phyloP scores from a whole-genome alignment of 2,888 invertebrate species.

The Chrysodeixis includens region DNA sequence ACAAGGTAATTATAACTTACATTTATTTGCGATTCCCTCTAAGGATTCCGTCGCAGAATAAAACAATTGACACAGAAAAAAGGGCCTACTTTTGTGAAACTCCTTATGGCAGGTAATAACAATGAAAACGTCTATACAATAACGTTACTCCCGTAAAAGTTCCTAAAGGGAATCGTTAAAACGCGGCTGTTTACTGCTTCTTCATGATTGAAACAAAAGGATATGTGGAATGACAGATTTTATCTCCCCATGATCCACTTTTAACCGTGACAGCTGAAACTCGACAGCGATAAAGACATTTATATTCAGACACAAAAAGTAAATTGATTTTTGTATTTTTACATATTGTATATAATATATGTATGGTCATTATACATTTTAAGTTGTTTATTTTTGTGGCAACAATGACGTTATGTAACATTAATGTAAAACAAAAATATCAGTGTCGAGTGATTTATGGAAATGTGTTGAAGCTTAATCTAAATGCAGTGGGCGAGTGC shows the following conservation, averaged over 20 bases:
- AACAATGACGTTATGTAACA: background rate
- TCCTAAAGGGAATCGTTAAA: conserved; percentile 37
- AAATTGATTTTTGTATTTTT: background rate
- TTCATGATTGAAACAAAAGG: conserved; percentile 17
- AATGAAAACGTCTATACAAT: conserved; percentile 28
- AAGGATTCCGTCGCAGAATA: background rate
- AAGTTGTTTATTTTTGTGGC: background rate
- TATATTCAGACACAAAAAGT: background rate
- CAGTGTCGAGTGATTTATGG: conserved; percentile 7
- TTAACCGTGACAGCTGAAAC: background rate
- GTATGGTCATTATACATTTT: background rate
- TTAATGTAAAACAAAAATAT: conserved; percentile 4
- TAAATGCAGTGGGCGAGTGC: conserved; percentile 19
- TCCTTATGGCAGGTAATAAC: conserved; percentile 23
- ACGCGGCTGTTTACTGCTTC: conserved; percentile 27
- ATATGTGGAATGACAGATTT: conserved; percentile 9
- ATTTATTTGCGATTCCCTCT: background rate
- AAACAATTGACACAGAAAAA: conserved; percentile 2
- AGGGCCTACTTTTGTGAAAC: conserved; percentile 7
- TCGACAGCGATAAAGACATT: background rate
- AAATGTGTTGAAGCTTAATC: conserved; percentile 29
- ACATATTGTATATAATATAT: too few species aligned
- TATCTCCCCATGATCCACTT: background rate
- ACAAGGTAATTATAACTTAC: background rate
- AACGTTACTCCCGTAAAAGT: conserved; percentile 30